phyloP scores from a whole-genome alignment of 2,113 vertebrate genomes.

The Terrapene triunguis region DNA sequence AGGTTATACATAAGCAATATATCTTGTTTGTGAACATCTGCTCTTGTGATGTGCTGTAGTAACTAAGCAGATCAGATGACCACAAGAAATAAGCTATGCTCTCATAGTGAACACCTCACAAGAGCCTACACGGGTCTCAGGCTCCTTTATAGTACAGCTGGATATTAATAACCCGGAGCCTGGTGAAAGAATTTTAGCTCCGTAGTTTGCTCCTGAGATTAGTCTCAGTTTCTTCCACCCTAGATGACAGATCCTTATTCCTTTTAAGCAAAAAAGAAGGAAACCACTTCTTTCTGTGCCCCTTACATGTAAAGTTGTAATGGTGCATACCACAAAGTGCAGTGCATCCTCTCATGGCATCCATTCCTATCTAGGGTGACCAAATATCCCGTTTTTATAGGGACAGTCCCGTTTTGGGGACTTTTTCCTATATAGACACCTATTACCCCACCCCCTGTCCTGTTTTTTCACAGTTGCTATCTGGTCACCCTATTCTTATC shows the following conservation, averaged over 20 bases:
- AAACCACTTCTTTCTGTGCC: neutral
- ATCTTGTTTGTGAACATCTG: neutral
- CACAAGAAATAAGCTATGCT: neutral
- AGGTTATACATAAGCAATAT: neutral
- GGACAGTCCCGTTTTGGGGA: too few relatives aligned
- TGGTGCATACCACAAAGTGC: neutral
- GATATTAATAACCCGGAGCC: neutral
- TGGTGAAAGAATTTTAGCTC: neutral
- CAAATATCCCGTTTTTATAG: too few relatives aligned
- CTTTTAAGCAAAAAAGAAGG: neutral
- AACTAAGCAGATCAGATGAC: accelerated
- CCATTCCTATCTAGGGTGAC: neutral
- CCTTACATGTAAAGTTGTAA: neutral
- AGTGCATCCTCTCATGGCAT: neutral
- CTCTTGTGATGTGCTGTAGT: accelerated
- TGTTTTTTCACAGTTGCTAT: too few relatives aligned
- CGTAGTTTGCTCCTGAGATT: neutral
- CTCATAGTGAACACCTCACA: neutral
- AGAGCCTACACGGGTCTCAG: neutral
- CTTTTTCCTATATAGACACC: too few relatives aligned
- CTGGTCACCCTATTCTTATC: neutral
- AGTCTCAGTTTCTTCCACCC: neutral
- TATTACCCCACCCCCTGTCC: too few relatives aligned
- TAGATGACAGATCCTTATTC: neutral
- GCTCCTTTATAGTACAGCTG: neutral